Evolutionary conservation across 2,113 vertebrate species (phyloP).

Genomic region (Mormyrus lacerda): DNA sequence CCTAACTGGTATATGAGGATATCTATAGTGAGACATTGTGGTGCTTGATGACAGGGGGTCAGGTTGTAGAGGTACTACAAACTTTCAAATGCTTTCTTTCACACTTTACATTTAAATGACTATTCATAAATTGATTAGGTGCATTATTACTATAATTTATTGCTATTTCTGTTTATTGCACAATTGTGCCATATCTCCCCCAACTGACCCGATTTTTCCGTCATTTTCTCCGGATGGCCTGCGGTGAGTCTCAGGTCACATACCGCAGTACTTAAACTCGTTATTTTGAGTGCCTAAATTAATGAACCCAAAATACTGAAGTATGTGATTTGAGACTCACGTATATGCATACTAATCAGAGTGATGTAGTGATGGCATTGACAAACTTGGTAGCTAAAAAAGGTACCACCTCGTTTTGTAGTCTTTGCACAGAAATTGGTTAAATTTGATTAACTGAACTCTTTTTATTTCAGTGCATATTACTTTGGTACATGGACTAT

Average conservation of each 20-base stretch:
- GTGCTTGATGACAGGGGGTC: not conserved
- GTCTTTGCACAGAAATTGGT: no score
- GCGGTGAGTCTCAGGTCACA: not conserved
- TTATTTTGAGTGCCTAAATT: not conserved
- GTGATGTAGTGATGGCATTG: not conserved
- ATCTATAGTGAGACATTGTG: not conserved
- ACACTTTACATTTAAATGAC: not conserved
- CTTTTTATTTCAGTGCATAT: not conserved
- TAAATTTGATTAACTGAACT: no score
- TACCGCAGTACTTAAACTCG: not conserved
- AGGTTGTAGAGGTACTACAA: not conserved
- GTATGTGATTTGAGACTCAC: no score
- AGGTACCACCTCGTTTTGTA: no score
- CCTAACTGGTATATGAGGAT: not conserved
- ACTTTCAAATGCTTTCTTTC: not conserved
- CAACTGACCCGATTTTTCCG: not conserved
- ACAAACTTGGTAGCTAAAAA: no score
- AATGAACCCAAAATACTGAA: not conserved
- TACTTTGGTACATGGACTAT: not conserved
- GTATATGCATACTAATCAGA: no score
- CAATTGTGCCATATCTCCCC: not conserved
- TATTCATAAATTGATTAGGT: not conserved
- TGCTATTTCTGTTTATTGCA: not conserved
- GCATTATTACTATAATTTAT: not conserved
- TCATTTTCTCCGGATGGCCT: not conserved